Evolutionary conservation across 2,888 invertebrate species (phyloP).

Genomic region (Perithous albicinctus): DNA sequence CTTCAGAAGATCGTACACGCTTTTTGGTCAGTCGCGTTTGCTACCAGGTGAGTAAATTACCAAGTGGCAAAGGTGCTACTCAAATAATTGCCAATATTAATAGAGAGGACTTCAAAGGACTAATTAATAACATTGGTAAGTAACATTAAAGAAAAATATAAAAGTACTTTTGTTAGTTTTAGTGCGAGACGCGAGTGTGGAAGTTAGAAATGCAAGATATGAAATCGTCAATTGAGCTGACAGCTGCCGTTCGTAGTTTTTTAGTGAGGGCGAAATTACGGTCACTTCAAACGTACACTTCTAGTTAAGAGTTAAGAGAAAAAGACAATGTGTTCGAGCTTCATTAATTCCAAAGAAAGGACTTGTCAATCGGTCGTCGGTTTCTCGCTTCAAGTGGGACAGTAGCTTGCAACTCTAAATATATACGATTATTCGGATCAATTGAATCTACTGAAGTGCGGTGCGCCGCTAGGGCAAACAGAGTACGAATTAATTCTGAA

Average conservation of each 20-base stretch:
- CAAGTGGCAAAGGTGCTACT: not conserved
- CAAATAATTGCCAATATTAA: conserved; percentile 18
- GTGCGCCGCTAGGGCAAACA: conserved; percentile 37
- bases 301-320: not conserved
- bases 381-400: conserved; percentile 1
- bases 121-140: not conserved
- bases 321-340: not conserved
- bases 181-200: not conserved
- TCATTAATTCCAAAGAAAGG: not conserved
- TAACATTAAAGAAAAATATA: not conserved
- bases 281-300: no score
- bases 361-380: conserved; percentile 15
- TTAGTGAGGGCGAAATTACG: not conserved
- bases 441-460: conserved; percentile 64
- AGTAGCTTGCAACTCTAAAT: not conserved
- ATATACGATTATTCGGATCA: conserved; percentile 60
- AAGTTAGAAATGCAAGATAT: not conserved
- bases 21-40: conserved; percentile 4
- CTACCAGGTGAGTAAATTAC: conserved; percentile 11
- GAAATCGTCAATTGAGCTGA: not conserved
- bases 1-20: not conserved
- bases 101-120: no score
- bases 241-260: not conserved
- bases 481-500: conserved; percentile 59
- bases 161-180: not conserved